Evolutionary conservation across 2,113 vertebrate species (phyloP).

Genomic region (Thryonomys swinderianus): DNA sequence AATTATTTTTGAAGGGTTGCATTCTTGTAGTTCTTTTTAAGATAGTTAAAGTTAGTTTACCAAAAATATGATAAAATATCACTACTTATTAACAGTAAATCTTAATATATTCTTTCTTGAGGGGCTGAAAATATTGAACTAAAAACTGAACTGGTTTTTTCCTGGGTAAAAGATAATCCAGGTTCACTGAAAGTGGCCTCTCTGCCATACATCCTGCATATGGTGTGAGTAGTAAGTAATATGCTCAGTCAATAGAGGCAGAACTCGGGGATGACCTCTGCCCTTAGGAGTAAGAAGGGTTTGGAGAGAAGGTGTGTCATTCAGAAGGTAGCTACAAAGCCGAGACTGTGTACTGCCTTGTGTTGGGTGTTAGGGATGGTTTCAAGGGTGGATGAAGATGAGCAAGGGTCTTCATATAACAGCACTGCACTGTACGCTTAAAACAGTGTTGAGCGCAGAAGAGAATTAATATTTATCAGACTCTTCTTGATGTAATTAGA

Average conservation of each 20-base stretch:
- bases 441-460: not conserved
- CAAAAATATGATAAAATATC: not conserved
- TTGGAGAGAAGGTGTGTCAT: not conserved
- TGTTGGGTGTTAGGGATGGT: not conserved
- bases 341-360: not conserved
- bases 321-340: not conserved
- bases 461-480: not conserved
- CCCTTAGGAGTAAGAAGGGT: not conserved
- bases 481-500: not conserved
- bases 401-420: not conserved
- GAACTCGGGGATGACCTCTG: not conserved
- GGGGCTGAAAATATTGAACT: not conserved
- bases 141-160: slow-evolving; percentile 18
- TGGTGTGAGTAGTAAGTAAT: not conserved
- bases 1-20: slow-evolving; percentile 46
- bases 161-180: not conserved
- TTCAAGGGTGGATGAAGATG: not conserved
- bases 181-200: not conserved
- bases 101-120: slow-evolving; percentile 28
- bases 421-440: not conserved
- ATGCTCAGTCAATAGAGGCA: not conserved
- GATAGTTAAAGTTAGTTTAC: not conserved
- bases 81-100: slow-evolving; percentile 29
- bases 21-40: not conserved
- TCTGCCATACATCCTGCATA: not conserved